Evolutionary conservation across 1,140 invertebrate genomes (phyloP).

Genomic region (Calliphora vicina): DNA sequence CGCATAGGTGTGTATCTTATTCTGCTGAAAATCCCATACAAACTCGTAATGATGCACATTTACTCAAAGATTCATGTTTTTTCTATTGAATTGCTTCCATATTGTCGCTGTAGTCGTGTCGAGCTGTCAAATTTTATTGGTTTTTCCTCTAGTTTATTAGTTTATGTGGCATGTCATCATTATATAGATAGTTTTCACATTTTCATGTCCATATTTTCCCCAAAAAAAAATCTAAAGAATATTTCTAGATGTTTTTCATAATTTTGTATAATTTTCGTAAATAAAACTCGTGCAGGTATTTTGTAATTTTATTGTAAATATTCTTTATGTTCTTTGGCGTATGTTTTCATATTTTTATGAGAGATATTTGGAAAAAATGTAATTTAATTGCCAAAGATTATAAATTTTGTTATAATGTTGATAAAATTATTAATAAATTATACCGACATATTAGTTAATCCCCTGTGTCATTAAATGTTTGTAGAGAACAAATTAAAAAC

Average conservation of each 20-base stretch:
- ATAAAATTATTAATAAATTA: not conserved
- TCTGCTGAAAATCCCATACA: not conserved
- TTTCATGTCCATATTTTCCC: not conserved
- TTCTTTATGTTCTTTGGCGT: not conserved
- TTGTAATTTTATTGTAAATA: not conserved
- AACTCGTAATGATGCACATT: too few species aligned
- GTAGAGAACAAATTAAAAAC: not conserved
- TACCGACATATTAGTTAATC: not conserved
- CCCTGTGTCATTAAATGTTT: not conserved
- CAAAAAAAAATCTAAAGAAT: not conserved
- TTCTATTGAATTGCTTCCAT: not conserved
- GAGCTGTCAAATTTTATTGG: not conserved
- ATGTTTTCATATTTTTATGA: not conserved
- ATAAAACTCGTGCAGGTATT: not conserved
- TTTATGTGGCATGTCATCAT: slow-evolving; percentile 9
- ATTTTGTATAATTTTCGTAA: not conserved
- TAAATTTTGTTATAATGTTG: too few species aligned
- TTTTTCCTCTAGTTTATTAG: not conserved
- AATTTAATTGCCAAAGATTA: not conserved
- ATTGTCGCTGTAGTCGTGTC: not conserved
- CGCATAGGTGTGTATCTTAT: not conserved
- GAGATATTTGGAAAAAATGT: not conserved
- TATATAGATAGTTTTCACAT: not conserved
- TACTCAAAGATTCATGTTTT: not conserved
- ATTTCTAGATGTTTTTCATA: not conserved